Base-by-base conservation (phyloP, 2,888 invertebrate species). In the Trissolcus brochymenae region DNA sequence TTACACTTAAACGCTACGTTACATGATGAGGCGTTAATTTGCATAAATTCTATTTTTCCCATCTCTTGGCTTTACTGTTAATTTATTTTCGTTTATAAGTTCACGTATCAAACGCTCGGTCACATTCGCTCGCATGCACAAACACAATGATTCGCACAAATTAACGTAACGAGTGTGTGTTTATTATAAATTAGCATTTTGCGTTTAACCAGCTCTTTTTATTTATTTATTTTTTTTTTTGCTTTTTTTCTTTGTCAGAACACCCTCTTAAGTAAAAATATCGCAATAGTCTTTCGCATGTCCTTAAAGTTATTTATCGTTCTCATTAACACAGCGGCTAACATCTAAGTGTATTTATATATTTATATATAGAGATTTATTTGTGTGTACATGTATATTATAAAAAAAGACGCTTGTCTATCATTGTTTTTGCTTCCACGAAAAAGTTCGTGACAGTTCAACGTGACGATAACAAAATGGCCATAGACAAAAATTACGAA, bases 261-360 rank as follows among this genome's bases (percentile, higher is more conserved):
- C 29, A 53, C 17, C 53, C 43, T 62, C 19, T 66, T 78, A 78
- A 78, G 74, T 74, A 78, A 78, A 78, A 78, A 78, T 78, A 78
- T 78, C 71, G 70, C 70, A 70, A 67, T 74, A 78, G 61, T 74
- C 73, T 73, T 73, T 78, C 66, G 57, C 73, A 46, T 56, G 64
- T 68, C 41, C 76, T 73, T 78, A 70, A 53, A 53, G 46, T 75
- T 75, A 70, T 4, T 64, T 80, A 76, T 79, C 62, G 21, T 66
- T 73, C 60, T 79, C 62, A 76, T 79, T 82, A 81, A 78, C 80
- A 79, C 80, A 78, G 68, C 79, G 71, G 80, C 79, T 79, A 78
- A 74, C 51, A 74, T 67, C 74, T 74, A 78, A 57, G 59, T 78
- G 53, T 67, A 62, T 74, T 56, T 74, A 61, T 74, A 73, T 68